phyloP scores from a whole-genome alignment of 2,113 vertebrate species.

The Perca schrenkii region DNA sequence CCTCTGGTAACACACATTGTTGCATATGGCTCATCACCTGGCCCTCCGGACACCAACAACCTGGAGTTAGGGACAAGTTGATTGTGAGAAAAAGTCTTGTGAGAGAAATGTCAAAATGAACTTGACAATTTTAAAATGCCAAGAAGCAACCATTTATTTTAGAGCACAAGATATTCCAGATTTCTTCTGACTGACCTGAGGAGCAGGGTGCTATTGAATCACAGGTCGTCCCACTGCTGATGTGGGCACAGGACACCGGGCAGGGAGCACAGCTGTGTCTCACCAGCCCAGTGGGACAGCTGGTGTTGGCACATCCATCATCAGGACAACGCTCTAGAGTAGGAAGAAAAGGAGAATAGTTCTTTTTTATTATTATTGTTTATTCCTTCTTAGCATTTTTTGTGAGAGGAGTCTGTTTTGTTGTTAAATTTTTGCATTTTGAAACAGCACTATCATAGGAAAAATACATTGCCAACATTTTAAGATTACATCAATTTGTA shows the following conservation, averaged over 20 bases:
- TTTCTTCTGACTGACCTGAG: constrained; percentile 80
- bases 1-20: constrained; percentile 82
- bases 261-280: constrained; percentile 85
- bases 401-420: neutral
- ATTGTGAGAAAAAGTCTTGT: neutral
- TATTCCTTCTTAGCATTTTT: neutral
- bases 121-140: neutral
- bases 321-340: constrained; percentile 83
- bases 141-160: neutral
- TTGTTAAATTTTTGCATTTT: neutral
- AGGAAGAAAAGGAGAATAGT: neutral
- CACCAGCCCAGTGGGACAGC: constrained; percentile 83
- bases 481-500: neutral
- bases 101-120: neutral
- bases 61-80: constrained; percentile 63
- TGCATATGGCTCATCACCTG: constrained; percentile 82
- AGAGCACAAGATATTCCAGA: neutral
- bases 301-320: constrained; percentile 84
- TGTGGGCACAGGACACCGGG: constrained; percentile 88
- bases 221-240: constrained; percentile 79
- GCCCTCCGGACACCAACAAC: constrained; percentile 90
- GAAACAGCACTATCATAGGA: neutral
- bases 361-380: neutral
- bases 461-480: neutral
- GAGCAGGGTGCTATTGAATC: constrained; percentile 75